These are phyloP conservation scores for Corticium candelabrum DNA, from an alignment of 37 sponge, comb jelly and placozoan genomes.

Conservation along the genomic window DNA sequence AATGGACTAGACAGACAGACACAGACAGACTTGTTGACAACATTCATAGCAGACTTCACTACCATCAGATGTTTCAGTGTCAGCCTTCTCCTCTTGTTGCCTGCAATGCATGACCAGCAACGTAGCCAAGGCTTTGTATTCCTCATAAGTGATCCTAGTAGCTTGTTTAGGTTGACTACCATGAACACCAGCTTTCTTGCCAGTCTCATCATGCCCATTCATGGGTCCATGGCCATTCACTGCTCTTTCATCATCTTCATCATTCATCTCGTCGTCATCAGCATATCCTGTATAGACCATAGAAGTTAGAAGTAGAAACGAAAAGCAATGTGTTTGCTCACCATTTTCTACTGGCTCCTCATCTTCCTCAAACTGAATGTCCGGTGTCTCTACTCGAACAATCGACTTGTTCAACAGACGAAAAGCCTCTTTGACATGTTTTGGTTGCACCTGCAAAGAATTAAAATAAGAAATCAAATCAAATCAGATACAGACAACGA, in stretches of 20 bases:
- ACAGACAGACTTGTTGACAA: no score
- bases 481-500: background rate
- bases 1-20: no score
- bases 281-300: no score
- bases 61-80: background rate
- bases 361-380: constrained; percentile 83
- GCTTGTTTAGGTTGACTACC: background rate
- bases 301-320: no score
- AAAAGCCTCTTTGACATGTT: constrained; percentile 95
- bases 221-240: background rate
- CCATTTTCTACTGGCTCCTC: constrained; percentile 13
- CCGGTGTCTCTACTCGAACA: constrained; percentile 95
- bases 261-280: background rate
- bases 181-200: background rate
- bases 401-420: constrained; percentile 89
- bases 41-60: background rate
- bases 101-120: constrained; percentile 78
- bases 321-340: no score
- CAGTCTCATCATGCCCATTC: background rate
- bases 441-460: constrained; percentile 49
- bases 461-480: background rate
- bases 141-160: constrained; percentile 76
- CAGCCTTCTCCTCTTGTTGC: constrained; percentile 50
- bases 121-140: constrained; percentile 85
- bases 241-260: background rate